Percentiles rank a stretch among this genome's conserved stretches.
phyloP scores from a whole-genome alignment of 2,113 vertebrate genomes.

The Hemiprocne comata region DNA sequence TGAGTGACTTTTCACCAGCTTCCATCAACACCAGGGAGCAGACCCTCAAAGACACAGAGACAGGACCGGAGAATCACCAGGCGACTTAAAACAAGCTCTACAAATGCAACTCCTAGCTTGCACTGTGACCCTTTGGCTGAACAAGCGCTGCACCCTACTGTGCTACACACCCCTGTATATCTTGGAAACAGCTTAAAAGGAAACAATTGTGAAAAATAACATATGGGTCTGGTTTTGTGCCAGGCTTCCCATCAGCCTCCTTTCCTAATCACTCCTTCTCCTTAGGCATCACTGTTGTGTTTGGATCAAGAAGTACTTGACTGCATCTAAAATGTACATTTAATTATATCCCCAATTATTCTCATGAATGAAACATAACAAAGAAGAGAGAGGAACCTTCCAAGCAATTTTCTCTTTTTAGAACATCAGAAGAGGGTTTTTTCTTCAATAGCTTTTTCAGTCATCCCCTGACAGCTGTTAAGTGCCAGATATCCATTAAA shows the following conservation, averaged over 20 bases:
- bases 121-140: neutral
- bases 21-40: neutral
- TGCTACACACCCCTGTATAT: neutral
- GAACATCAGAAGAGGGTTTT: neutral
- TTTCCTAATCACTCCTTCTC: constrained; percentile 22
- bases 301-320: constrained; percentile 8
- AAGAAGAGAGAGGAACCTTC: neutral
- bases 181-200: constrained; percentile 22
- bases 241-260: neutral
- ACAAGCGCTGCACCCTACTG: neutral
- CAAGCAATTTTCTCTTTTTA: constrained; percentile 5
- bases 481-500: neutral
- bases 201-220: neutral
- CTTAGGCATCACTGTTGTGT: neutral
- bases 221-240: neutral
- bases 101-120: neutral
- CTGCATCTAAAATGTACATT: constrained; percentile 40
- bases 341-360: constrained; percentile 30
- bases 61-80: neutral
- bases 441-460: neutral
- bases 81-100: neutral
- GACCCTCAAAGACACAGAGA: neutral
- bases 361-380: constrained; percentile 25
- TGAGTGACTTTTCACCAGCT: neutral
- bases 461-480: neutral